Base-by-base conservation (phyloP, 2,888 invertebrate species). In the Alcis repandata region DNA sequence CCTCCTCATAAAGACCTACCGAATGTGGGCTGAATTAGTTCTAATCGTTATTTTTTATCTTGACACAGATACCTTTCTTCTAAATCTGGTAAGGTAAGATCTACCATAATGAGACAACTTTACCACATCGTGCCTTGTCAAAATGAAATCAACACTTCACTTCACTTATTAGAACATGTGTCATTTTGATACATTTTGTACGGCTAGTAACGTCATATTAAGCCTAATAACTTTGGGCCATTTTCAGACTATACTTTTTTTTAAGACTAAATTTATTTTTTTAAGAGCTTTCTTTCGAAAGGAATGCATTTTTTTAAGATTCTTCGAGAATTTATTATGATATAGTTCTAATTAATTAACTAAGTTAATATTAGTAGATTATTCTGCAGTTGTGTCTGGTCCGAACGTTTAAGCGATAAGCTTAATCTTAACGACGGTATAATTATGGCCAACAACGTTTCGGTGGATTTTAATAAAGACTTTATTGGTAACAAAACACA, bases 341-440 rank as follows among this genome's bases (percentile, higher is more conserved):
- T 17, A 63, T n/a, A 20, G 62, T 62, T 17, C 43, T 38, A n/a
- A n/a, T n/a, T n/a, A n/a, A n/a, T n/a, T n/a, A n/a, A n/a, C n/a
- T n/a, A 56, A 20, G 9, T 13, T 48, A 40, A 20, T 43, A 11
- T n/a, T 22, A 11, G 36, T 75, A 75, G 75, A 86, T 85, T 82
- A 85, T 86, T 87, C 40, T 59, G 48, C 53, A 59, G 63, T 59
- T 86, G 81, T 79, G 77, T 77, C 78, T 73, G 70, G 80, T 75
- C 78, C 79, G 81, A 86, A 84, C 82, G 82, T 84, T 81, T 78
- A 70, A 68, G 74, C 78, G 90, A 89, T 90, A 89, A 85, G 74
- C 73, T 71, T 73, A 85, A 90, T 90, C 90, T 90, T 85, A 90
- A 90, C 87, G 82, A 81, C 79, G 77, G 72, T 78, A 80, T 88